These are phyloP conservation scores for Chymomyza costata DNA, from an alignment of 1,140 invertebrate species.

Conservation along the genomic window DNA sequence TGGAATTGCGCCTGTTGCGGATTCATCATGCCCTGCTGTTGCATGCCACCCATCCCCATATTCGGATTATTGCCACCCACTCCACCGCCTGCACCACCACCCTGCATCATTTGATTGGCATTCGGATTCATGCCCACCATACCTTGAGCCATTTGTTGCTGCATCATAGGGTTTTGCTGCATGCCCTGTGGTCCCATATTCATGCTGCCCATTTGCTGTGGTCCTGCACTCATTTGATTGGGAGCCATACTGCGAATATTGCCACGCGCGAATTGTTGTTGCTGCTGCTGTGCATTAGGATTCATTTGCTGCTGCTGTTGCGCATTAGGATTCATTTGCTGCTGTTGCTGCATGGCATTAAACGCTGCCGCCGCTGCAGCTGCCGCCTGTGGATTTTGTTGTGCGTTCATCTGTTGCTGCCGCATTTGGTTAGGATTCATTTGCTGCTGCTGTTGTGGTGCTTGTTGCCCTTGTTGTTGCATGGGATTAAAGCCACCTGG, in stretches of 20 bases:
- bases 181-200: constrained; percentile 76
- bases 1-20: constrained; percentile 68
- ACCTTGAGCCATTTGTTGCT: constrained; percentile 75
- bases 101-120: constrained; percentile 56
- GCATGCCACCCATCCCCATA: constrained; percentile 57
- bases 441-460: constrained; percentile 44
- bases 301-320: constrained; percentile 53
- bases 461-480: constrained; percentile 74
- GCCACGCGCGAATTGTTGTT: constrained; percentile 62
- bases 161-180: constrained; percentile 76
- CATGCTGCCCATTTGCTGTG: constrained; percentile 76
- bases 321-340: constrained; percentile 57
- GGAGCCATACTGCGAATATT: constrained; percentile 76
- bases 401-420: constrained; percentile 39
- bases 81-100: constrained; percentile 35
- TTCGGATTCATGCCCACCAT: constrained; percentile 78
- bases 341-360: constrained; percentile 47
- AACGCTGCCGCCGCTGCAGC: constrained; percentile 52
- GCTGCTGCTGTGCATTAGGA: constrained; percentile 60
- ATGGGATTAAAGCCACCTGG: constrained; percentile 76
- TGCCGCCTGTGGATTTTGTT: constrained; percentile 42
- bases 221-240: constrained; percentile 52
- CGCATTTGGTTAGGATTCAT: constrained; percentile 51
- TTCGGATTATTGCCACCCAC: constrained; percentile 38
- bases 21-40: constrained; percentile 62